Evolutionary conservation across 2,113 vertebrate species (phyloP).

Genomic region (Lampris megalopsis): DNA sequence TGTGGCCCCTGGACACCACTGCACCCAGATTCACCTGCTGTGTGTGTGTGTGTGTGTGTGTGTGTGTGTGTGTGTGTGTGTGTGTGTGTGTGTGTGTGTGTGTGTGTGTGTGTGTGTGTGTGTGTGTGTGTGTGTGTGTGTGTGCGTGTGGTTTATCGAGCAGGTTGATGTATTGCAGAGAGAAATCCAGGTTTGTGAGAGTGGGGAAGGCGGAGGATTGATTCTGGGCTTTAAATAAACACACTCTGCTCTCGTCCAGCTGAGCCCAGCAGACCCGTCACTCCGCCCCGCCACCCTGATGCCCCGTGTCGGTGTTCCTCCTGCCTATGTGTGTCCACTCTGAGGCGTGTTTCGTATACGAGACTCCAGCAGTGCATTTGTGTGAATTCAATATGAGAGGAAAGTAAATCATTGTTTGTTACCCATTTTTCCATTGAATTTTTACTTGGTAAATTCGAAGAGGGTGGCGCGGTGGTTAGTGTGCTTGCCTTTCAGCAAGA

Average conservation of each 20-base stretch:
- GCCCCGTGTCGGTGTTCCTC: not conserved
- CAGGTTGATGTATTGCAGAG: constrained; percentile 26
- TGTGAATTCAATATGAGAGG: constrained; percentile 6
- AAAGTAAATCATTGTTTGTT: constrained; percentile 29
- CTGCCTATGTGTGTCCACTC: constrained; percentile 2
- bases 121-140: constrained; percentile 10
- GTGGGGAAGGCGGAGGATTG: constrained; percentile 59
- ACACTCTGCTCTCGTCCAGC: constrained; percentile 72
- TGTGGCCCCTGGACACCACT: too few relatives aligned
- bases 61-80: constrained; percentile 11
- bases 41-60: constrained; percentile 3
- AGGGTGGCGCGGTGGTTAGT: too few relatives aligned
- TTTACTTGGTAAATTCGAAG: not conserved
- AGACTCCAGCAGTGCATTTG: not conserved
- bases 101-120: constrained; percentile 20
- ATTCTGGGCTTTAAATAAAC: constrained; percentile 82
- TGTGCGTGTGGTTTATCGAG: constrained; percentile 29
- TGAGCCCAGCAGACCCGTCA: constrained; percentile 69
- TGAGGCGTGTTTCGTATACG: constrained; percentile 5
- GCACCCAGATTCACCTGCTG: too few relatives aligned
- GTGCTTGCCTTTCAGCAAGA: too few relatives aligned
- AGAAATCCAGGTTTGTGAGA: constrained; percentile 37
- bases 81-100: constrained; percentile 23
- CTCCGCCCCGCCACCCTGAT: constrained; percentile 35
- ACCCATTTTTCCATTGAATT: constrained; percentile 15